Conservation (phyloP, 2,888 invertebrate species). For the Ceraclea dissimilis region DNA sequence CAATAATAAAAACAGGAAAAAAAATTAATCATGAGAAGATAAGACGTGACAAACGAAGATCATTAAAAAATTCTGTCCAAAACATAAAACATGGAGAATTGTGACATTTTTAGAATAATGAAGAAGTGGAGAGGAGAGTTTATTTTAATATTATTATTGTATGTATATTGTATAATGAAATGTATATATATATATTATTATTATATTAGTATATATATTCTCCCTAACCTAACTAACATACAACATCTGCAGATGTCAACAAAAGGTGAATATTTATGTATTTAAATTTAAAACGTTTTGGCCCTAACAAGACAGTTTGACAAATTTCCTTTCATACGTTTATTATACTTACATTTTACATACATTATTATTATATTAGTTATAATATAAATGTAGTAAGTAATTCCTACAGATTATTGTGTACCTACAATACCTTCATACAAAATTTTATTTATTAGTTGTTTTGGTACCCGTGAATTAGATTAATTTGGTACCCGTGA, state of each 20-base stretch:
- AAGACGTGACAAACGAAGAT: neutral
- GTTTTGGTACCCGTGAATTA: no score
- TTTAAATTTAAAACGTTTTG: conserved; percentile 13
- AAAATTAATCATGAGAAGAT: neutral
- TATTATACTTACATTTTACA: neutral
- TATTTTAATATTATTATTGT: neutral
- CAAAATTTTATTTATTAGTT: no score
- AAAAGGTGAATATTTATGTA: conserved; percentile 35
- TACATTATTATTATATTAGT: no score
- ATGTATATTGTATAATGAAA: no score
- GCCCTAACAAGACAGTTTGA: conserved; percentile 10
- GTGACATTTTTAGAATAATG: conserved; percentile 1
- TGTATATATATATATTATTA: neutral
- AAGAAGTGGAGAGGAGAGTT: neutral
- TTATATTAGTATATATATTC: neutral
- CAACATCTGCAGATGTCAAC: conserved; percentile 33
- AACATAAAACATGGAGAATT: neutral
- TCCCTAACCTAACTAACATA: conserved; percentile 1
- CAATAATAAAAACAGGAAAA: no score
- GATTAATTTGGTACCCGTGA: no score
- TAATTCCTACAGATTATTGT: no score
- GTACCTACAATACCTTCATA: no score
- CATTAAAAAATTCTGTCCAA: conserved; percentile 1
- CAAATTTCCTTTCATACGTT: conserved; percentile 11
- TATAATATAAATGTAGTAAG: no score